Conservation (phyloP, 2,113 vertebrate genomes). For the Hippocampus mohnikei region DNA sequence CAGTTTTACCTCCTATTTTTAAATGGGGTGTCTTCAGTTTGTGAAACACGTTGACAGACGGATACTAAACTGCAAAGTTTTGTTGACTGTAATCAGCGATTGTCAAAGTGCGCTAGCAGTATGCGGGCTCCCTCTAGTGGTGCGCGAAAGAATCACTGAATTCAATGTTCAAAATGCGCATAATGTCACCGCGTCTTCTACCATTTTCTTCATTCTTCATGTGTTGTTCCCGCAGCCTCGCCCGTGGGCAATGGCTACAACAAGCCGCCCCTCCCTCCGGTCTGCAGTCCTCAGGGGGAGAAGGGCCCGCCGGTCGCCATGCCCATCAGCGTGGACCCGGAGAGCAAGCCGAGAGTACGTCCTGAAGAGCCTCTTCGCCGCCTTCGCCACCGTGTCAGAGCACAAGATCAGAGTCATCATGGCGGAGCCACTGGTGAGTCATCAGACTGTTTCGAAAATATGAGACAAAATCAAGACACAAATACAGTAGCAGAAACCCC, state of each 20-base stretch:
- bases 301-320: slow-evolving; percentile 88
- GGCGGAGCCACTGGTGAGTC: slow-evolving; percentile 94
- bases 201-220: slow-evolving; percentile 12
- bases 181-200: slow-evolving; percentile 2
- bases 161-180: neutral
- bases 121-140: neutral
- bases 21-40: neutral
- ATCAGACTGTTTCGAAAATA: no score
- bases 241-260: slow-evolving; percentile 93
- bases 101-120: neutral
- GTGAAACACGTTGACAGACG: neutral
- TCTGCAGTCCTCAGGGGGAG: slow-evolving; percentile 83
- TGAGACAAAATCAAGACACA: no score
- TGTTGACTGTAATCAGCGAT: no score
- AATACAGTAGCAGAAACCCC: neutral
- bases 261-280: slow-evolving; percentile 84
- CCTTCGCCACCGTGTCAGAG: slow-evolving; percentile 89
- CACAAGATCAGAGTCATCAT: slow-evolving; percentile 95
- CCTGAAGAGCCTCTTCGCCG: slow-evolving; percentile 94
- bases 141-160: neutral
- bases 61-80: neutral
- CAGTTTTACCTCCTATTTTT: no score
- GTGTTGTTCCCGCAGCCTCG: slow-evolving; percentile 75
- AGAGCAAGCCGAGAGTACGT: slow-evolving; percentile 94
- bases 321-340: slow-evolving; percentile 89